Evolutionary conservation across 2,888 invertebrate genomes (phyloP).

Genomic region (Drosophila anceps): DNA sequence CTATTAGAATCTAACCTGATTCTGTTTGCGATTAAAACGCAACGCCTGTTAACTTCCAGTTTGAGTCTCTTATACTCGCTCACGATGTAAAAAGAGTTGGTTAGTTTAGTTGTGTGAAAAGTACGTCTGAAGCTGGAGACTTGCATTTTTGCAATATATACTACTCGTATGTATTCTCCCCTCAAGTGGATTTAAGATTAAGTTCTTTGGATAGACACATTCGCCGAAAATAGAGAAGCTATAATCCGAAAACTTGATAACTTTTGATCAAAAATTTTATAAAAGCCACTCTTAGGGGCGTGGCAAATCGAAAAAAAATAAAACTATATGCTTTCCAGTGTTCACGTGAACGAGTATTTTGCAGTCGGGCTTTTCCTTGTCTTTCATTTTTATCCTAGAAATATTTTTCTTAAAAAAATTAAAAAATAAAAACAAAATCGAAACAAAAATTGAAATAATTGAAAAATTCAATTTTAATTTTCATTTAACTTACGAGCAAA

Average conservation of each 20-base stretch:
- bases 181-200: not conserved
- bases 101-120: not conserved
- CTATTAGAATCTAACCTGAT: constrained; percentile 63
- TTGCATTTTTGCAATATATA: not conserved
- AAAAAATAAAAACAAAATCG: constrained; percentile 28
- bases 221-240: not conserved
- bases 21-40: constrained; percentile 37
- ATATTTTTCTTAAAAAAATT: not conserved
- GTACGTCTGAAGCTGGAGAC: not conserved
- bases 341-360: constrained; percentile 1
- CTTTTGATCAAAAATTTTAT: not conserved
- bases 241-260: not conserved
- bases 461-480: constrained; percentile 73
- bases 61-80: not conserved
- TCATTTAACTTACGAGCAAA: constrained; percentile 55
- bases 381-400: not conserved
- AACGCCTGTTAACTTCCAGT: constrained; percentile 63
- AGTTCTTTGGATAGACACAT: not conserved
- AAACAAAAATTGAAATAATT: constrained; percentile 58
- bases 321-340: too few relatives aligned
- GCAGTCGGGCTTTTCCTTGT: not conserved
- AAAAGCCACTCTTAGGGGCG: too few relatives aligned
- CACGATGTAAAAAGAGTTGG: not conserved
- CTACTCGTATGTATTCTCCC: not conserved
- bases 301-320: not conserved